Conservation (phyloP, 2,113 vertebrate genomes). For the Thymallus thymallus region DNA sequence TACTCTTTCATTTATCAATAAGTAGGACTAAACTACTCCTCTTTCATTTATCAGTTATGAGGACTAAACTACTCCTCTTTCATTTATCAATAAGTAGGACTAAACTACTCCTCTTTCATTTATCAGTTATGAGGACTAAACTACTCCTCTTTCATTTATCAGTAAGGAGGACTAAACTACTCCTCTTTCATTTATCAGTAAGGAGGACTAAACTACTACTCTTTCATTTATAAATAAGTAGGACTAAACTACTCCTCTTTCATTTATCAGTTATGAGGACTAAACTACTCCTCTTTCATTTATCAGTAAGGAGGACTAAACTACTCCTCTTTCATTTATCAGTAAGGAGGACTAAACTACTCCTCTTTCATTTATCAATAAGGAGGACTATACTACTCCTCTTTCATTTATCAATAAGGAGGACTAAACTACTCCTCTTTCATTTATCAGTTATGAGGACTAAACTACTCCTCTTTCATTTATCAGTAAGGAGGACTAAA, state of each 20-base stretch:
- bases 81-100: constrained; percentile 34
- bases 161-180: constrained; percentile 20
- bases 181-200: constrained; percentile 33
- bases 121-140: constrained; percentile 21
- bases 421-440: constrained; percentile 10
- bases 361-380: constrained; percentile 33
- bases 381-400: constrained; percentile 4
- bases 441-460: constrained; percentile 37
- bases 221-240: constrained; percentile 37
- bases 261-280: constrained; percentile 37
- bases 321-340: constrained; percentile 26
- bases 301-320: constrained; percentile 25
- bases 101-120: constrained; percentile 20
- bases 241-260: constrained; percentile 10
- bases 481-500: constrained; percentile 25
- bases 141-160: constrained; percentile 26
- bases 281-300: constrained; percentile 20
- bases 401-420: constrained; percentile 37
- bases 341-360: constrained; percentile 20
- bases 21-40: constrained; percentile 4
- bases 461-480: constrained; percentile 20
- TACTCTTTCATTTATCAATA: constrained; percentile 41
- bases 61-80: constrained; percentile 7
- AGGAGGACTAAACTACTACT: constrained; percentile 5
- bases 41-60: constrained; percentile 40